phyloP scores from a whole-genome alignment of 2,113 vertebrate species.

The Ibidorhyncha struthersii region DNA sequence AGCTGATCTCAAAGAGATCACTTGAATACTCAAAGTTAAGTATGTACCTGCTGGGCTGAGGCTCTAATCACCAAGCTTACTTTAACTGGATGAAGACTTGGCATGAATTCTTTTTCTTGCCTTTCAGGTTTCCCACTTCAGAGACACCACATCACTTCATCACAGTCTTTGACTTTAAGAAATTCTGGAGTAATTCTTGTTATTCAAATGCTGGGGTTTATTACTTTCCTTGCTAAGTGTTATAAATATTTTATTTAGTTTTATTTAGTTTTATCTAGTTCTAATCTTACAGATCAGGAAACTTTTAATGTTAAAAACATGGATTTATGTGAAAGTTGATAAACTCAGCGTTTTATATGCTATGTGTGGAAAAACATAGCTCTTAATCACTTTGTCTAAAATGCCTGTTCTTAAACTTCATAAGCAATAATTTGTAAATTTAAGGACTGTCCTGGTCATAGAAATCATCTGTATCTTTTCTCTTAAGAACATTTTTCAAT shows the following conservation, averaged over 20 bases:
- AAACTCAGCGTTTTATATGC: neutral
- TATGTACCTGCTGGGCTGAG: neutral
- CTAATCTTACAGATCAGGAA: neutral
- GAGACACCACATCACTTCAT: neutral
- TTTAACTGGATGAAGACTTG: neutral
- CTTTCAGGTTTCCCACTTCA: neutral
- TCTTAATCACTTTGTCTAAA: neutral
- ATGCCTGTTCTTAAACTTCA: neutral
- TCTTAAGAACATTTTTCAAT: neutral
- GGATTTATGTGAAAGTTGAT: neutral
- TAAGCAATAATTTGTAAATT: neutral
- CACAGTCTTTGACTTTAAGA: neutral
- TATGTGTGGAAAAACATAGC: neutral
- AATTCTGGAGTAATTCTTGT: neutral
- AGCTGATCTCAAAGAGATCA: neutral
- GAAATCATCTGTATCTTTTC: neutral
- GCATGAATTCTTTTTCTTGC: neutral
- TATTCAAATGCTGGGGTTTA: neutral
- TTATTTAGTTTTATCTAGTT: neutral
- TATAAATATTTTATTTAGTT: neutral
- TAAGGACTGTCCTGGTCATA: neutral
- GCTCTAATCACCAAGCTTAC: neutral
- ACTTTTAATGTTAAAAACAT: neutral
- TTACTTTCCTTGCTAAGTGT: neutral
- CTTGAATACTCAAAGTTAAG: neutral